Conservation (phyloP, 2,113 vertebrate genomes). For the Dryoscopus gambensis region DNA sequence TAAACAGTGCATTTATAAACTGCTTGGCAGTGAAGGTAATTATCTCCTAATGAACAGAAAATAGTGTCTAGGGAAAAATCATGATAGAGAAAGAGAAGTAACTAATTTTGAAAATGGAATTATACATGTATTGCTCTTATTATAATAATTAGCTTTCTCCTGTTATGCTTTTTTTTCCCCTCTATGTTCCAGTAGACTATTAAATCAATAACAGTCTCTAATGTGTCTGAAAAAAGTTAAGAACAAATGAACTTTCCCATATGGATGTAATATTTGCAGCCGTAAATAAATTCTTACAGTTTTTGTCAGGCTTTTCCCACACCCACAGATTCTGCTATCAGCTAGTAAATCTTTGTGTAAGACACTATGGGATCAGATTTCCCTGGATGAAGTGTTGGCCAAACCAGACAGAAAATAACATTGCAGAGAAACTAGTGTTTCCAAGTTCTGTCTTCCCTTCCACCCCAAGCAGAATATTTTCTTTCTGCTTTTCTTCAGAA, state of each 20-base stretch:
- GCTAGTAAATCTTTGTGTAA: slow-evolving; percentile 43
- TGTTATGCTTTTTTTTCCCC: neutral
- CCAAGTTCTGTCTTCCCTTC: neutral
- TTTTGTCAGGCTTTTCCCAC: slow-evolving; percentile 47
- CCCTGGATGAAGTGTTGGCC: neutral
- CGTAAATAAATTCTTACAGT: slow-evolving; percentile 52
- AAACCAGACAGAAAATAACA: neutral
- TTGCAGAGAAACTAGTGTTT: neutral
- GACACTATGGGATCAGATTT: slow-evolving; percentile 17
- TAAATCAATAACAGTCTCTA: slow-evolving; percentile 61
- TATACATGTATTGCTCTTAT: slow-evolving; percentile 52
- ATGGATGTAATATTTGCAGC: slow-evolving; percentile 63
- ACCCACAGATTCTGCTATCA: slow-evolving; percentile 54
- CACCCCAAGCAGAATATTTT: neutral
- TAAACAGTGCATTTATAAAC: slow-evolving; percentile 54
- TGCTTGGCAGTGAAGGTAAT: slow-evolving; percentile 60
- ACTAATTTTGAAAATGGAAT: slow-evolving; percentile 43
- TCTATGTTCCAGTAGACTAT: slow-evolving; percentile 36
- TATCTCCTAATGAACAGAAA: slow-evolving; percentile 64
- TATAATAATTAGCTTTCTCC: slow-evolving; percentile 63
- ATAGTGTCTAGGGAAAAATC: slow-evolving; percentile 41
- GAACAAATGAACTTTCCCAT: slow-evolving; percentile 63
- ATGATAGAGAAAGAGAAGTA: slow-evolving; percentile 32
- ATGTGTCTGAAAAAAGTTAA: slow-evolving; percentile 44
- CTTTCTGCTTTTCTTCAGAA: neutral